Conservation (phyloP, 2,113 vertebrate genomes). For the Aegithalos caudatus region DNA sequence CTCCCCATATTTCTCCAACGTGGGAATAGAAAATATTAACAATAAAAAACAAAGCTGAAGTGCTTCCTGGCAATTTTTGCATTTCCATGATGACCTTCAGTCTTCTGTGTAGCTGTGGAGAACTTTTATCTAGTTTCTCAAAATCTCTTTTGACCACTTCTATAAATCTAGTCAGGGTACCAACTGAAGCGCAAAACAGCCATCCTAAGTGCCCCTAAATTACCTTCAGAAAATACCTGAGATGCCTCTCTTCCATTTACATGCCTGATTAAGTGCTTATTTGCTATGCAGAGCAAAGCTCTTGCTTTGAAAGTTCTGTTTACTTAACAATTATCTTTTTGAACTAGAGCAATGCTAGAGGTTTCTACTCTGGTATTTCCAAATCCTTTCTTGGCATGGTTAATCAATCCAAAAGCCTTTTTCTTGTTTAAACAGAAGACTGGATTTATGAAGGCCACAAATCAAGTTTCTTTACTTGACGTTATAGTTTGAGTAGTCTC, state of each 20-base stretch:
- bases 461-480: background rate
- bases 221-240: slow-evolving; percentile 58
- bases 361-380: slow-evolving; percentile 28
- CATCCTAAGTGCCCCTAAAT: slow-evolving; percentile 17
- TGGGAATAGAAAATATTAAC: background rate
- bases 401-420: background rate
- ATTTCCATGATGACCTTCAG: background rate
- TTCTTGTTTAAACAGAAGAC: slow-evolving; percentile 12
- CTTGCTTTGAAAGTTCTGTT: slow-evolving; percentile 43
- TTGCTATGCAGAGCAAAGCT: slow-evolving; percentile 43
- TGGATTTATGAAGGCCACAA: slow-evolving; percentile 9
- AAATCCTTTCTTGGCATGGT: slow-evolving; percentile 5
- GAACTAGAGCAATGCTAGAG: slow-evolving; percentile 14
- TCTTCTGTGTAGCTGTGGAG: background rate
- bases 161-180: background rate
- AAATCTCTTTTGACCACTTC: background rate
- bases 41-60: background rate
- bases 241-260: slow-evolving; percentile 45
- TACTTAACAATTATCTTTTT: slow-evolving; percentile 53
- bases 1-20: background rate
- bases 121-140: background rate
- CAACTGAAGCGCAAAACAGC: background rate
- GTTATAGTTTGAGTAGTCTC: background rate
- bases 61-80: background rate
- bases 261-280: slow-evolving; percentile 48